phyloP scores from a whole-genome alignment of 2,797 vertebrate genomes.

The Sebastes cheni region DNA sequence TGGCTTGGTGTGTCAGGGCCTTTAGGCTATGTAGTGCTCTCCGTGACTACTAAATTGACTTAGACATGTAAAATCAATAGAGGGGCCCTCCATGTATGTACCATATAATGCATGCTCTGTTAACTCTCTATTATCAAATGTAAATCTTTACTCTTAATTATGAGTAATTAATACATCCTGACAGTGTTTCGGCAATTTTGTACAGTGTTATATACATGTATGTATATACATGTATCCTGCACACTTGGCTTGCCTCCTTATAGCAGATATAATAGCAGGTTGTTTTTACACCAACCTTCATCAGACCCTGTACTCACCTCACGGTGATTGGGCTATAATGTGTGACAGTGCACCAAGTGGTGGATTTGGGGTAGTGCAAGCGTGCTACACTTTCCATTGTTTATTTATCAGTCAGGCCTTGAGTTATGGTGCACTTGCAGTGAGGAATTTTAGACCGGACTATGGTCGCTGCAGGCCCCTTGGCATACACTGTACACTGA shows the following conservation, averaged over 20 bases:
- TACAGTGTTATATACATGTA: neutral
- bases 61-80: neutral
- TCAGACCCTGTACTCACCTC: constrained; percentile 3
- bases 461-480: constrained; percentile 79
- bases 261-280: neutral
- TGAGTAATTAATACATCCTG: neutral
- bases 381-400: constrained; percentile 73
- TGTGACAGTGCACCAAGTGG: constrained; percentile 71
- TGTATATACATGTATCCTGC: neutral
- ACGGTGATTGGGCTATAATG: constrained; percentile 32
- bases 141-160: neutral
- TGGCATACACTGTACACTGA: constrained; percentile 81
- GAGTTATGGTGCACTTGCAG: constrained; percentile 78
- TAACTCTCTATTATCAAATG: neutral
- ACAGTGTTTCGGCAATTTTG: neutral
- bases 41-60: neutral
- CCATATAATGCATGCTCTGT: neutral
- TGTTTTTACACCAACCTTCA: neutral
- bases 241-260: neutral
- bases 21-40: neutral
- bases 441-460: constrained; percentile 82
- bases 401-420: constrained; percentile 83
- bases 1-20: too few species aligned
- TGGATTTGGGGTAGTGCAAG: constrained; percentile 63
- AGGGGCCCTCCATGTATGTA: neutral